Conservation (phyloP, 2,888 invertebrate species). For the Operophtera brumata region DNA sequence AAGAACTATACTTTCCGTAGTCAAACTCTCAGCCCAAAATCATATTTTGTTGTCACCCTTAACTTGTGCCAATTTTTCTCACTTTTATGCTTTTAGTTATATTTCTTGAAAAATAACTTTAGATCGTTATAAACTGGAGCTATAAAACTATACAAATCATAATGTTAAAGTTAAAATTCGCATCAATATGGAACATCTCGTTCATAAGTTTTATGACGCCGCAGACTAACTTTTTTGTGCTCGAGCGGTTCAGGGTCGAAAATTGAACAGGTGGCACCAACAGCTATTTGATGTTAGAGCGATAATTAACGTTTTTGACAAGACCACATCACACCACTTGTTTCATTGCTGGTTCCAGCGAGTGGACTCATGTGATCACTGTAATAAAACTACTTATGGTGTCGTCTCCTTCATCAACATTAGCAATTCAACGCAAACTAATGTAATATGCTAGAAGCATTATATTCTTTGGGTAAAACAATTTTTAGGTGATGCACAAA, state of each 20-base stretch:
- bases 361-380: background rate
- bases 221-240: conserved; percentile 9
- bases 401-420: too few species aligned
- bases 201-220: conserved; percentile 3
- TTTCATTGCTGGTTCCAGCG: conserved; percentile 4
- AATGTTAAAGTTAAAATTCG: background rate
- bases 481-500: too few species aligned
- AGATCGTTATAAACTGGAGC: too few species aligned
- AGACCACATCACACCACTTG: conserved; percentile 5
- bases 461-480: background rate
- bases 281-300: conserved; percentile 9
- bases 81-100: background rate
- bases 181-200: background rate
- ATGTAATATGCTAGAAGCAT: background rate
- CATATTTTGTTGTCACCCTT: background rate
- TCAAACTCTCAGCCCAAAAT: background rate
- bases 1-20: background rate
- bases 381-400: background rate
- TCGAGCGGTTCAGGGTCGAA: conserved; percentile 15
- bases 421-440: too few species aligned
- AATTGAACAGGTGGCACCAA: conserved; percentile 20
- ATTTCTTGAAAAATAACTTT: too few species aligned
- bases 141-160: too few species aligned
- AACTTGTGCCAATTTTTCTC: background rate
- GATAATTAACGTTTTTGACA: conserved; percentile 16